These are phyloP conservation scores for Heliconius ismenius DNA, from an alignment of 2,888 invertebrate species.

Conservation along the genomic window DNA sequence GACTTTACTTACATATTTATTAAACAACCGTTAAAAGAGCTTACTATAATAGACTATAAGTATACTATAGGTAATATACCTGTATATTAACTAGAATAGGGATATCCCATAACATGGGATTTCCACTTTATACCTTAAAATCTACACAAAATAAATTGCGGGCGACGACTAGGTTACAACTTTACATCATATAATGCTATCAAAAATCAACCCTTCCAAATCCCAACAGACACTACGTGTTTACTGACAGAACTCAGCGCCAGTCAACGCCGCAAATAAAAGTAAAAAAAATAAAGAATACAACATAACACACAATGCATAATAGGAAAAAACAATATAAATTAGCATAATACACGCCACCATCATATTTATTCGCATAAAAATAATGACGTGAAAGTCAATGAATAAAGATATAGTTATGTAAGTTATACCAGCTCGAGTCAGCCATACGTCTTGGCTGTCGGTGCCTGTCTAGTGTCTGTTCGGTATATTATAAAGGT, in stretches of 20 bases:
- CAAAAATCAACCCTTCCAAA: background rate
- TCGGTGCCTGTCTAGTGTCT: background rate
- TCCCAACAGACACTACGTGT: background rate
- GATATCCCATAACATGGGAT: too few species aligned
- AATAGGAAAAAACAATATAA: background rate
- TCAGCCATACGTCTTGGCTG: background rate
- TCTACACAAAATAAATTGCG: too few species aligned
- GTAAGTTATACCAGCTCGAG: background rate
- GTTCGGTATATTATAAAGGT: background rate
- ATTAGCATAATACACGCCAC: constrained; percentile 3
- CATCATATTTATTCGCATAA: background rate
- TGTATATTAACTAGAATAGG: too few species aligned
- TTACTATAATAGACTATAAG: too few species aligned
- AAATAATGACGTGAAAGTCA: constrained; percentile 30
- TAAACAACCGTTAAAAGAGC: background rate
- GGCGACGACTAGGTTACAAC: background rate
- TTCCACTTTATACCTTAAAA: too few species aligned
- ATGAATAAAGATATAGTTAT: constrained; percentile 32
- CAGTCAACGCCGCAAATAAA: background rate
- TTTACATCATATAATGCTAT: background rate
- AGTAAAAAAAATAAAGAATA: too few species aligned
- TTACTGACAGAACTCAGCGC: background rate
- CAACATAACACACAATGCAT: background rate
- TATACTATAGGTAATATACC: too few species aligned
- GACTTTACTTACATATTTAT: background rate